Evolutionary conservation across 2,113 vertebrate species (phyloP), one percentile per base, ranked within the genome.

Genomic region (Sialia sialis): DNA sequence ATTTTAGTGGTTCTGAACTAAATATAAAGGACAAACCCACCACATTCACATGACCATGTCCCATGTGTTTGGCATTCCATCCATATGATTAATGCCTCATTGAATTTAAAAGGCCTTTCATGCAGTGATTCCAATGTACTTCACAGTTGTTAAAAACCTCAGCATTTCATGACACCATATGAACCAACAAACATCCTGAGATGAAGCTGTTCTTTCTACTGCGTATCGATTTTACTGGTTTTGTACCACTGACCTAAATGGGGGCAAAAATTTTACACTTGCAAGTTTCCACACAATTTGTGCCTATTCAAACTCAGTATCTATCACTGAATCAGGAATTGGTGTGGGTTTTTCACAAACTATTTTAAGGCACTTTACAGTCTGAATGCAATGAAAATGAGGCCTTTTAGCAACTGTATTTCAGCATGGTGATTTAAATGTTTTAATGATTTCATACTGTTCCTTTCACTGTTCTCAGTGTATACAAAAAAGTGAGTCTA

Each of bases 371-470:
- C 25, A 36, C 16, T 87, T 88, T 70, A 36, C 29, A 86, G 2
- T 51, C n/a, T 74, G 68, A 90, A 55, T 67, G n/a, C 38, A 90
- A 59, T 4, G 10, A 70, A 39, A 88, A 84, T 10, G n/a, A 88
- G 48, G 55, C 22, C 16, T 89, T 92, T 93, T 51, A 94, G 38
- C 18, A 86, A 69, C 58, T 21, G 29, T 32, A 76, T 89, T 92
- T 93, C 68, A 81, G 25, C 89, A 75, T 75, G 68, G 68, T 89
- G 73, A 75, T 70, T 89, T 90, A 94, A 94, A 90, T 77, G 76
- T 81, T 94, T 78, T 88, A 93, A 86, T 68, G 86, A 92, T 94
- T 94, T 94, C 86, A 80, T 87, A 94, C 68, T 84, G 80, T 78
- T 95, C 44, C 39, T 89, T 93, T 89, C 69, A 89, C 30, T 26